A percentile compares a stretch with the other conserved stretches of the same genome.
Conservation (phyloP, 2,113 vertebrate species). For the Perca flavescens region DNA sequence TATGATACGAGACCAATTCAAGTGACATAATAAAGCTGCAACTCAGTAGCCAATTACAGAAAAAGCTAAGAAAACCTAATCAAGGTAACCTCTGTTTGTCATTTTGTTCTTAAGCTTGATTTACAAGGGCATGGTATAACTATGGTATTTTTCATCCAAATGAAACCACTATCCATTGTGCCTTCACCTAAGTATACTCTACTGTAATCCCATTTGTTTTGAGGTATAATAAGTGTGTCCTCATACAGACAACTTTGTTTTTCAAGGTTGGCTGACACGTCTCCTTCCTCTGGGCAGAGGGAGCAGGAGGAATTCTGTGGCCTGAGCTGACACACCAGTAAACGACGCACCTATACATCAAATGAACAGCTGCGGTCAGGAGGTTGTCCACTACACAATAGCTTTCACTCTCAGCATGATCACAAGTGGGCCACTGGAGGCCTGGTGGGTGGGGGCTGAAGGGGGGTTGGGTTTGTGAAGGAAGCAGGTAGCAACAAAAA, state of each 20-base stretch:
- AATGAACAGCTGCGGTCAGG: conserved; percentile 72
- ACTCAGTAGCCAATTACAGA: conserved; percentile 18
- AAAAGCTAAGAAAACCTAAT: conserved; percentile 38
- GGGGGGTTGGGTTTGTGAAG: conserved; percentile 23
- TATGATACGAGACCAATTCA: conserved; percentile 12
- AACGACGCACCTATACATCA: conserved; percentile 71
- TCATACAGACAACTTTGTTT: conserved; percentile 60
- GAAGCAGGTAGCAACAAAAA: conserved; percentile 45
- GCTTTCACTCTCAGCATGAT: conserved; percentile 69
- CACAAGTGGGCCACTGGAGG: conserved; percentile 64
- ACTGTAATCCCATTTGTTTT: conserved; percentile 49
- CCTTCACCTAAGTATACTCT: conserved; percentile 10
- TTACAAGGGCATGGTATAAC: conserved; percentile 10
- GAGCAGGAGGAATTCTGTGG: conserved; percentile 63
- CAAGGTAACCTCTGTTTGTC: conserved; percentile 32
- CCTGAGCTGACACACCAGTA: conserved; percentile 48
- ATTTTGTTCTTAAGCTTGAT: conserved; percentile 6
- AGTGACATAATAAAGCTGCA: conserved; percentile 31
- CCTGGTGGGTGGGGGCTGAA: conserved; percentile 4
- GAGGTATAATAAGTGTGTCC: conserved; percentile 49
- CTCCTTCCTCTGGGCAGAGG: conserved; percentile 66
- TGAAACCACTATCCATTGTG: conserved; percentile 6
- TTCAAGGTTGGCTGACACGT: conserved; percentile 74
- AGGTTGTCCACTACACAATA: conserved; percentile 72
- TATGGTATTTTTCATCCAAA: conserved; percentile 29